These are phyloP conservation scores for Meteorus colon DNA, from an alignment of 2,888 invertebrate species.

Conservation along the genomic window DNA sequence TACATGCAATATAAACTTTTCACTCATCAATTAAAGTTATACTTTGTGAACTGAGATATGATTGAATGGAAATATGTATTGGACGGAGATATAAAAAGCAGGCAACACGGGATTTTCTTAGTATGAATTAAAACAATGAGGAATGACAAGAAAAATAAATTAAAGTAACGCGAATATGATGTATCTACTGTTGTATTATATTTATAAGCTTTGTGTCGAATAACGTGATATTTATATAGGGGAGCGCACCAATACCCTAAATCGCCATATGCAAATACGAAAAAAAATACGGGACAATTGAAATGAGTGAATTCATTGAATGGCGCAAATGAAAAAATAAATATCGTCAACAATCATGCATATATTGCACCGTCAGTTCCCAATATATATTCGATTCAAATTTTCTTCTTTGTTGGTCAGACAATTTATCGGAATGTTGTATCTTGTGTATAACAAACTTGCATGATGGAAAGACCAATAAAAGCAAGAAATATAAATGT, in stretches of 20 bases:
- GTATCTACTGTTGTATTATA: constrained; percentile 54
- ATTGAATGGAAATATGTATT: constrained; percentile 39
- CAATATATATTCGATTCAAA: neutral
- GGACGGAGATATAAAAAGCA: constrained; percentile 27
- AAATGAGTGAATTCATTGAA: constrained; percentile 24
- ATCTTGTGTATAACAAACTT: no score
- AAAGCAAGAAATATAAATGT: neutral
- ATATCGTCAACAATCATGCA: neutral
- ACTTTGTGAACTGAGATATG: constrained; percentile 56
- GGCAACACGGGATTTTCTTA: constrained; percentile 55
- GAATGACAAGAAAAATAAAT: constrained; percentile 20
- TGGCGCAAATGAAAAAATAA: constrained; percentile 25
- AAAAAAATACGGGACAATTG: constrained; percentile 7
- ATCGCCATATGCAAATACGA: neutral
- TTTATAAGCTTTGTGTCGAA: constrained; percentile 61
- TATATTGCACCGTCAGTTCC: neutral
- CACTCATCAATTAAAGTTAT: constrained; percentile 21
- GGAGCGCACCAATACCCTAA: constrained; percentile 53
- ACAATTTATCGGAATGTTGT: no score
- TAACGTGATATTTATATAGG: constrained; percentile 62
- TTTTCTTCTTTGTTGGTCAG: constrained; percentile 14
- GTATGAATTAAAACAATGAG: constrained; percentile 60
- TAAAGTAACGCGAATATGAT: constrained; percentile 47
- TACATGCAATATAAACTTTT: constrained; percentile 52
- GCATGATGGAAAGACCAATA: neutral